Evolutionary conservation across 2,113 vertebrate species (phyloP), one percentile per base, ranked within the genome.

Genomic region (Hoplias malabaricus): DNA sequence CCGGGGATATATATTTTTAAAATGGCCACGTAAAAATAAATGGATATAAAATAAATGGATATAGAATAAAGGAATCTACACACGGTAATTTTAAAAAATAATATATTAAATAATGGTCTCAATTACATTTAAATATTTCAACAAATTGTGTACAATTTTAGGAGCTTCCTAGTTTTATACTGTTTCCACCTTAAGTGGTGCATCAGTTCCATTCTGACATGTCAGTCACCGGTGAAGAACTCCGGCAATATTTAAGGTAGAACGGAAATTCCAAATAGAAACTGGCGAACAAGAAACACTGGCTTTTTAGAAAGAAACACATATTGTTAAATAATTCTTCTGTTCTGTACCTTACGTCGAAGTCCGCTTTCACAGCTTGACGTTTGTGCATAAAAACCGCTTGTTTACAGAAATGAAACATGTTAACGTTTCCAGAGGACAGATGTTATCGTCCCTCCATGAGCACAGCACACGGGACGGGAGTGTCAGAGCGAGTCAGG

Each of bases 351-450:
- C 61, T 75, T 12, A 38, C n/a, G 2, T 8, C 14, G 4, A 50
- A 25, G 72, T 6, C 25, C 14, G 16, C 12, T 2, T 38, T 71
- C 23, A 71, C 21, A 16, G 1, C 16, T 57, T 31, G 34, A 48
- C 33, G 36, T 12, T 33, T 14, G n/a, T 43, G 50, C 23, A 69
- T 12, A 33, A 59, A 77, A 23, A 33, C 74, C 42, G 63, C 50
- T 14, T 65, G 36, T 33, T 2, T 46, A 13, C 50, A 77, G 19
- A 59, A 4, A 23, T 36, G 34, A 34, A 57, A 23, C 74, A 77
- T 77, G 36, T 33, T 76, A 21, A 77, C 68, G 36, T 33, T 76
- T 14, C 9, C 38, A 56, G n/a, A 21, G 13, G 13, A 27, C 19
- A 59, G 33, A n/a, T 36, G 2, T 29, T 66, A 33, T 19, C n/a